Evolutionary conservation across 2,888 invertebrate species (phyloP), one percentile per base, ranked within the genome.

Genomic region (Drosophila tripunctata): DNA sequence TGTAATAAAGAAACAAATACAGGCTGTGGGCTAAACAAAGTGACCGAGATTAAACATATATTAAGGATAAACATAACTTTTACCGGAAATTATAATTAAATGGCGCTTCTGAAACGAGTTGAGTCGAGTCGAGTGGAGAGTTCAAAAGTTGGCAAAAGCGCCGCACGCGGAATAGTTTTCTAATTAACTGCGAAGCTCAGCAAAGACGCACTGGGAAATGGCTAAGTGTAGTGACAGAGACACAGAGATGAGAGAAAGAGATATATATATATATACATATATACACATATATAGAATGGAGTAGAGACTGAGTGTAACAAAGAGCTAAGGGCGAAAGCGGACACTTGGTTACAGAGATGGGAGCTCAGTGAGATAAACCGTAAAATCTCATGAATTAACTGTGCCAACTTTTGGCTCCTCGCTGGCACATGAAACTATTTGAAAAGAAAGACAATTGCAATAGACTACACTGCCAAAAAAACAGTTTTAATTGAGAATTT

Each of bases 371-470:
- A 86, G 86, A 80, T 83, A 86, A 86, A 80, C 86, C 86, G 78
- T 83, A 74, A 81, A 81, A 80, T 81, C 84, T 80, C 87, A 76
- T 86, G 86, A 83, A 80, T 77, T 81, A 77, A 80, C 84, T 76
- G 67, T 74, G 78, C 60, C 77, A 77, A 81, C 81, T 83, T 86
- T 77, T 73, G 83, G 74, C 61, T 68, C 47, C 50, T 54, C 52
- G 57, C 73, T 64, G 67, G 57, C 64, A 54, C 75, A 75, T 57
- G 73, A 84, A 81, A 81, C 80, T 81, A 81, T 81, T 84, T 66
- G 61, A 78, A 84, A 84, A 75, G 80, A 86, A 80, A 87, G 81
- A 87, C 87, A 81, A 87, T 87, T 87, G 87, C 78, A 77, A 58
- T 67, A 44, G 63, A 54, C 38, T 21, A 17, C 33, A 14, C 33